Base-by-base conservation (phyloP, 1,140 invertebrate genomes). In the Brevipalpus yothersi region DNA sequence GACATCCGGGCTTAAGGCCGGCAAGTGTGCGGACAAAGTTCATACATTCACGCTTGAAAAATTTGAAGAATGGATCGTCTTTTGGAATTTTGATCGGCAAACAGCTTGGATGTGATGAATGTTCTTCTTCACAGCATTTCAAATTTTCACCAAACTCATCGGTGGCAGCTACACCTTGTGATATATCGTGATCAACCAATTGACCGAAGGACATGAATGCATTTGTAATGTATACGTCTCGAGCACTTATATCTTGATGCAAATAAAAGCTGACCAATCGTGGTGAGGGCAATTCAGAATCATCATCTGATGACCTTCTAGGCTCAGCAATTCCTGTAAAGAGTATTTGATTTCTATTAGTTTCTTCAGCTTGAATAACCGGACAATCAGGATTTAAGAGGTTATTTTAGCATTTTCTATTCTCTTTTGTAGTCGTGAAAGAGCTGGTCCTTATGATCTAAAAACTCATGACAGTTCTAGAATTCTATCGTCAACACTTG, bases 21-120 rank as follows among this genome's bases (percentile, higher is more conserved):
- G 75, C 67, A 40, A 71, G 62, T 15, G 75, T 74, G 47, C 76
- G 65, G 8, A 72, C 67, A 60, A 78, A 72, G 61, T 74, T 73
- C 65, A 78, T 71, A 62, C 78, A 79, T 1, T 69, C 68, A 58
- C 73, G 71, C 8, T 71, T 67, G 70, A 84, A 90, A 31, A 86
- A 75, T 13, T 80, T 77, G 74, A 86, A 93, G 76, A 91, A 92
- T 67, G 87, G 86, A 71, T 94, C 90, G 67, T 90, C 83, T 57
- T 82, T 80, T 0, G 89, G 88, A 31, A 94, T 82, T 41, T 75
- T 69, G 62, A 94, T 91, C 70, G 90, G 86, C 68, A 90, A 82
- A 69, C 90, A 94, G 67, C 88, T 88, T 0, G 85, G 86, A 72
- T 91, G 86, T 53, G 56, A 63, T 80, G 10, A 77, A 74, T 5